Conservation (phyloP, 2,888 invertebrate species). For the Beris chalybata region DNA sequence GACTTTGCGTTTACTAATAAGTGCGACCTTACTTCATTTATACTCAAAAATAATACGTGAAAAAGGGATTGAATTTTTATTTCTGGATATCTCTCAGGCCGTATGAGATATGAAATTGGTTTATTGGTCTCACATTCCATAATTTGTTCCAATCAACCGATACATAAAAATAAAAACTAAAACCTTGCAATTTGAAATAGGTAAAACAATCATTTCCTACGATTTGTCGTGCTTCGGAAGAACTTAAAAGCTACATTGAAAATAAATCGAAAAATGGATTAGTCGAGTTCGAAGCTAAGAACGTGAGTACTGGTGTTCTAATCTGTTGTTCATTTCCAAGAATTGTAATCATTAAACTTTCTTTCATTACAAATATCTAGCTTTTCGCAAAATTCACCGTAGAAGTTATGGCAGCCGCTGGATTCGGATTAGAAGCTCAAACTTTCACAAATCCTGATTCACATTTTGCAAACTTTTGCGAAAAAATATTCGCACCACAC, state of each 20-base stretch:
- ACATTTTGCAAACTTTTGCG: slow-evolving; percentile 28
- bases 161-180: no score
- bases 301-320: slow-evolving; percentile 21
- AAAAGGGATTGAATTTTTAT: no score
- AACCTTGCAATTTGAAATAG: no score
- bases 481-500: slow-evolving; percentile 26
- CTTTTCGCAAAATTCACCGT: slow-evolving; percentile 36
- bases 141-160: no score
- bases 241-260: slow-evolving; percentile 34
- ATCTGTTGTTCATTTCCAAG: neutral
- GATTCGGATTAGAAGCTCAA: slow-evolving; percentile 37
- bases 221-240: slow-evolving; percentile 20
- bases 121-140: no score
- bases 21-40: no score
- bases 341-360: neutral
- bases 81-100: no score
- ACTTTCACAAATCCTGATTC: slow-evolving; percentile 38
- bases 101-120: no score
- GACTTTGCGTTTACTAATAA: no score
- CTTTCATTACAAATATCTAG: slow-evolving; percentile 1
- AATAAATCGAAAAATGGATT: slow-evolving; percentile 6
- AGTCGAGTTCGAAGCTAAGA: slow-evolving; percentile 35
- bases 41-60: no score
- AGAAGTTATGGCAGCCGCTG: slow-evolving; percentile 35
- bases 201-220: slow-evolving; percentile 13